Evolutionary conservation across 2,888 invertebrate species (phyloP), one percentile per base, ranked within the genome.

Genomic region (Troides helena): DNA sequence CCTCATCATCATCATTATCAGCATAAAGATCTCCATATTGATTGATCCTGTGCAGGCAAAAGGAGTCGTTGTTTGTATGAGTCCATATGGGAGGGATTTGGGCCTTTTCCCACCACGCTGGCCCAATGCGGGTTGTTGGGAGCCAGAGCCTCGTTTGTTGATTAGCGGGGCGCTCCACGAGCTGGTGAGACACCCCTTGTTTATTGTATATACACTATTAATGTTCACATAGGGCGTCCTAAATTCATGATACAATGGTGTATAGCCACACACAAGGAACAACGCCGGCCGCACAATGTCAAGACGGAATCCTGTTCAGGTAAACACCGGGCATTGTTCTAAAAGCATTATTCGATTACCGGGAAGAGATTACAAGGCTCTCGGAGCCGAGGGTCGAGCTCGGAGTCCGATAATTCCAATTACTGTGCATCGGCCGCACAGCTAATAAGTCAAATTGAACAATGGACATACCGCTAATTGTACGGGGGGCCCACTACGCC

Each of bases 361-460:
- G 53, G 63, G 59, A n/a, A 67, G 70, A 67, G 67, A 70, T 70
- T 70, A 70, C 70, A 67, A 67, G 70, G 59, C 70, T 36, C 70
- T 66, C 46, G 60, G 46, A 59, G 62, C 17, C 64, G 57, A 36
- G 17, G 71, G 58, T 56, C 60, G 50, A 46, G 50, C 30, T 50
- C 74, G 72, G 74, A 64, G 72, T 76, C 84, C 86, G 83, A 86
- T 87, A 87, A 88, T 84, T 81, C 85, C 86, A 87, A 88, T 88
- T 87, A 88, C 78, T 75, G 74, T 79, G 78, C 82, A 80, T 75
- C 74, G 77, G 66, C 79, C 77, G 70, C 72, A 65, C 77, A 78
- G 80, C 86, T 88, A 88, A 88, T 88, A 87, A 87, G 87, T 88
- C 87, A 87, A 86, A 88, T 87, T 87, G 88, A 85, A 86, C 88